Percentiles rank a stretch among this genome's conserved stretches.
These are phyloP conservation scores for Bubo bubo DNA, from an alignment of 2,113 vertebrate species.

Conservation along the genomic window DNA sequence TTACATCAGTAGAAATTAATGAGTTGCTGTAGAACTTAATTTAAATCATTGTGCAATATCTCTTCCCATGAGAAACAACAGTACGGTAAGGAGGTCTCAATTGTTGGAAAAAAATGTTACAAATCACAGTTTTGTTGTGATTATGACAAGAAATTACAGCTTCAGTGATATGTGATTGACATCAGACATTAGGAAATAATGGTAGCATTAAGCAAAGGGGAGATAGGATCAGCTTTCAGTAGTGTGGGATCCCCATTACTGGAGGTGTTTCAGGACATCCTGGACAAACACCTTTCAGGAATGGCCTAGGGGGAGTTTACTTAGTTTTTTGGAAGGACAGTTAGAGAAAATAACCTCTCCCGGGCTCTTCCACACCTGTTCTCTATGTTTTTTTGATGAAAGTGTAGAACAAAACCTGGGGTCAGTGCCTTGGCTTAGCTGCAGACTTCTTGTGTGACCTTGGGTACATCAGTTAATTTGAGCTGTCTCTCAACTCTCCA, in stretches of 20 bases:
- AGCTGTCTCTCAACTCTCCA: neutral
- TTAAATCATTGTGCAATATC: neutral
- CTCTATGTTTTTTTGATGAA: neutral
- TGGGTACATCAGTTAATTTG: neutral
- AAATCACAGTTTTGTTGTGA: neutral
- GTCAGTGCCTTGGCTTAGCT: neutral
- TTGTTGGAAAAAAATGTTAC: neutral
- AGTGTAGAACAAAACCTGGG: neutral
- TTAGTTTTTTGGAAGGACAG: neutral
- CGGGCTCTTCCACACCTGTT: neutral
- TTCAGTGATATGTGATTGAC: neutral
- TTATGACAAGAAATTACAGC: neutral
- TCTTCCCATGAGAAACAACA: neutral
- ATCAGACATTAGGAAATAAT: neutral
- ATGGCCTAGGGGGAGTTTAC: neutral
- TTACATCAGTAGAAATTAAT: neutral
- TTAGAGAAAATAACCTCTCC: neutral
- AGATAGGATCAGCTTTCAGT: neutral
- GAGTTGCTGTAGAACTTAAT: neutral
- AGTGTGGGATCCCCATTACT: neutral
- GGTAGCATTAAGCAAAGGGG: rapidly evolving
- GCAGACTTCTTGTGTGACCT: neutral
- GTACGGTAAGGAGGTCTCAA: neutral
- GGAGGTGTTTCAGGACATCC: neutral
- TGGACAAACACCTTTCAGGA: neutral